Percentiles rank a stretch among this genome's conserved stretches.
phyloP scores from a whole-genome alignment of 2,888 invertebrate species.

The Elgonia sp. region DNA sequence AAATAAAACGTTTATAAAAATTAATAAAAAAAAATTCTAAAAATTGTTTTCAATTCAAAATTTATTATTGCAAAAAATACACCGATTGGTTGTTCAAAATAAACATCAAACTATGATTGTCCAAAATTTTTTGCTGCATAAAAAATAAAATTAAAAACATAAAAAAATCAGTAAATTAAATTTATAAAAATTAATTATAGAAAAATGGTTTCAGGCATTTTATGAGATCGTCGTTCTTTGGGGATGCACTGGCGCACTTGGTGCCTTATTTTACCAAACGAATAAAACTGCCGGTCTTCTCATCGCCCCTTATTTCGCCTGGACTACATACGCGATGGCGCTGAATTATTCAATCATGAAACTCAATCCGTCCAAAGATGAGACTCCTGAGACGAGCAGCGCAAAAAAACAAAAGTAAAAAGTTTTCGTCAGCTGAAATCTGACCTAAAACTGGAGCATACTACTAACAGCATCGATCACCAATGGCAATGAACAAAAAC shows the following conservation, averaged over 20 bases:
- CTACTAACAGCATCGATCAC: too few species aligned
- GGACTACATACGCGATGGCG: constrained; percentile 91
- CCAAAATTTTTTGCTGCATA: too few species aligned
- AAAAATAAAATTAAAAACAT: too few species aligned
- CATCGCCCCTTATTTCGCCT: constrained; percentile 92
- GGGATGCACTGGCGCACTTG: constrained; percentile 88
- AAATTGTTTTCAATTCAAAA: too few species aligned
- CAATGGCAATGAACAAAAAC: too few species aligned
- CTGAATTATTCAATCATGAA: constrained; percentile 91
- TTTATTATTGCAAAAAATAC: too few species aligned
- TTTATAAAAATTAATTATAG: background rate
- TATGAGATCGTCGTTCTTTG: constrained; percentile 89
- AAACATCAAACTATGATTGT: too few species aligned
- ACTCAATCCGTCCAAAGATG: constrained; percentile 87
- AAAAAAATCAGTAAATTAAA: background rate
- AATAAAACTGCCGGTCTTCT: constrained; percentile 90
- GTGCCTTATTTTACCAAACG: constrained; percentile 89
- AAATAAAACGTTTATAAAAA: too few species aligned
- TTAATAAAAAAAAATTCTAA: too few species aligned
- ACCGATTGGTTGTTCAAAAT: too few species aligned
- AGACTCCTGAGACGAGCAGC: constrained; percentile 80
- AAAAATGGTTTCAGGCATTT: constrained; percentile 88
- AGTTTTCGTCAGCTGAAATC: background rate
- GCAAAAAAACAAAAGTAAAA: constrained; percentile 77
- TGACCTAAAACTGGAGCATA: too few species aligned